These are phyloP conservation scores for Drosophila koepferae DNA, from an alignment of 2,888 invertebrate species.

Conservation along the genomic window DNA sequence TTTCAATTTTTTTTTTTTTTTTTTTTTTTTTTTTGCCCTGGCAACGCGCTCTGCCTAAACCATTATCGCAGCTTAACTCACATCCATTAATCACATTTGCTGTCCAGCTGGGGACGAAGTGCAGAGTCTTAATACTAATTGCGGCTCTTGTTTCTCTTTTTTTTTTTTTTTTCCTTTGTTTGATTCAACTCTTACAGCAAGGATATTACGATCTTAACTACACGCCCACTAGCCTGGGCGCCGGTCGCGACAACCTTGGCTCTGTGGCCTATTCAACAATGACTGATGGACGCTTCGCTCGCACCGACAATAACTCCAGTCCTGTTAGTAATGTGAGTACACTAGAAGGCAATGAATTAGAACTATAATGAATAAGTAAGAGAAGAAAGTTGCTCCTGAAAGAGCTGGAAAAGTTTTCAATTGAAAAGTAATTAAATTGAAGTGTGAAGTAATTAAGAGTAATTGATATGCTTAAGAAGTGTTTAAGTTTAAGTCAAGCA, in stretches of 20 bases:
- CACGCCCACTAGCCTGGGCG: conserved; percentile 90
- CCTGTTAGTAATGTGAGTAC: conserved; percentile 86
- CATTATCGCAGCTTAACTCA: conserved; percentile 45
- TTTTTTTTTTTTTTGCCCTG: conserved; percentile 20
- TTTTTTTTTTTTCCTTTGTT: conserved; percentile 7
- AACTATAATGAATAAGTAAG: too few species aligned
- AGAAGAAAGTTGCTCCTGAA: too few species aligned
- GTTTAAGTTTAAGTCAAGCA: too few species aligned
- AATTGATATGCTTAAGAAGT: too few species aligned
- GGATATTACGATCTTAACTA: conserved; percentile 91
- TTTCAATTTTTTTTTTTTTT: neutral
- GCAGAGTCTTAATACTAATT: conserved; percentile 13
- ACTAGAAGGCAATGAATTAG: neutral
- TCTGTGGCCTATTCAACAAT: conserved; percentile 89
- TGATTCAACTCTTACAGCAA: conserved; percentile 70
- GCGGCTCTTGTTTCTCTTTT: neutral
- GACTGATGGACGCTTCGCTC: conserved; percentile 89
- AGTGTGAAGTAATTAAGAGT: too few species aligned
- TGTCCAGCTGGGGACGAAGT: conserved; percentile 8
- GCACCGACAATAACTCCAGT: conserved; percentile 92
- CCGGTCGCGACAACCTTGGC: conserved; percentile 88
- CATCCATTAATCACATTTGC: conserved; percentile 27
- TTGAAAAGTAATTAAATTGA: too few species aligned
- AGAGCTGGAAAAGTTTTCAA: too few species aligned
- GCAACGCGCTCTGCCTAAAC: conserved; percentile 49